phyloP scores from a whole-genome alignment of 1,140 invertebrate species.

The Meteorus sp. region DNA sequence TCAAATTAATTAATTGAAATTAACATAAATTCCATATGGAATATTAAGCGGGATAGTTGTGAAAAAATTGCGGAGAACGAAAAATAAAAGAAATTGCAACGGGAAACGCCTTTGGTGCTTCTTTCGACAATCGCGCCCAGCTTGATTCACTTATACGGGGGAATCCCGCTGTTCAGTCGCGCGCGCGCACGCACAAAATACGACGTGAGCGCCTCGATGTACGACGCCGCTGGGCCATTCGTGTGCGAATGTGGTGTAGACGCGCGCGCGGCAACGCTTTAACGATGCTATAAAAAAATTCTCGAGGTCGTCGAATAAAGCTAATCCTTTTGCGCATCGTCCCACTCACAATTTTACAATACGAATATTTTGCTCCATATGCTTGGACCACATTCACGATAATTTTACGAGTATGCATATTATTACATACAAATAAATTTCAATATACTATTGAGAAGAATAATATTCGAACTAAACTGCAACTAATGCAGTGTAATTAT shows the following conservation, averaged over 20 bases:
- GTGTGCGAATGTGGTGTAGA: not conserved
- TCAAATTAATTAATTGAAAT: no score
- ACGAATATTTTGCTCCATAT: conserved; percentile 3
- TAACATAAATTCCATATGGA: no score
- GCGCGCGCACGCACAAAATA: conserved; percentile 7
- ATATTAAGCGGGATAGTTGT: no score
- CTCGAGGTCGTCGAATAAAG: conserved; percentile 4
- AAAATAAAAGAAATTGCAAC: no score
- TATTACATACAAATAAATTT: no score
- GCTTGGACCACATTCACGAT: not conserved
- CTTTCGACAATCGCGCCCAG: not conserved
- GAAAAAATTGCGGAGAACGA: no score
- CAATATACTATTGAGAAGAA: no score
- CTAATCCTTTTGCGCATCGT: not conserved
- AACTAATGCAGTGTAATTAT: no score
- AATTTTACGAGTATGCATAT: no score
- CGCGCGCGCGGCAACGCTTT: not conserved
- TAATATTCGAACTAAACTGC: no score
- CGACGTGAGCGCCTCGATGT: not conserved
- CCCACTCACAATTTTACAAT: not conserved
- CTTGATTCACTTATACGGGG: conserved; percentile 8
- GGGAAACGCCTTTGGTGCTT: not conserved
- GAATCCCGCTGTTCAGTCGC: conserved; percentile 6
- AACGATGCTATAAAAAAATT: conserved; percentile 8
- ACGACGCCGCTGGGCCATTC: no score